These are phyloP conservation scores for Nebria brevicollis DNA, from an alignment of 2,888 invertebrate species.

Conservation along the genomic window DNA sequence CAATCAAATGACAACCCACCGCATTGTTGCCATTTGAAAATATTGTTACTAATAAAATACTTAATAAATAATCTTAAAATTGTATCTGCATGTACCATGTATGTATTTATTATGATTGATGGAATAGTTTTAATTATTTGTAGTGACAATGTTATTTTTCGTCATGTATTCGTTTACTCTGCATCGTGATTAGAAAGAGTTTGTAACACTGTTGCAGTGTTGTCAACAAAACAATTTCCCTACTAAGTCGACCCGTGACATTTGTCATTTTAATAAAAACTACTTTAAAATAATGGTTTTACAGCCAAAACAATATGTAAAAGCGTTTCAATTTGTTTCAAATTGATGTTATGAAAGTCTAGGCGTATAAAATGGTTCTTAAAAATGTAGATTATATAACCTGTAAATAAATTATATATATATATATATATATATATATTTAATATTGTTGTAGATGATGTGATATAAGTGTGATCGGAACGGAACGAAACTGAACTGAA, in stretches of 20 bases:
- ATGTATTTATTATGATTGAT: too few relatives aligned
- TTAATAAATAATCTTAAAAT: too few relatives aligned
- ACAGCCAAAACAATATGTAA: conserved; percentile 12
- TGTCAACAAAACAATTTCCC: not conserved
- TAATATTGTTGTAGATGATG: conserved; percentile 10
- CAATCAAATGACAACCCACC: not conserved
- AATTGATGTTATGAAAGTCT: conserved; percentile 21
- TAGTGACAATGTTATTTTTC: too few relatives aligned
- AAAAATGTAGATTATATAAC: conserved; percentile 32
- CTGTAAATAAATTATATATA: conserved; percentile 21
- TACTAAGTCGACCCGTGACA: conserved; percentile 25
- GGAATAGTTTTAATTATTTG: not conserved
- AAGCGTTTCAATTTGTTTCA: not conserved
- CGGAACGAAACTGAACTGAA: not conserved
- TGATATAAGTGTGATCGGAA: not conserved
- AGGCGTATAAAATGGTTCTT: conserved; percentile 30
- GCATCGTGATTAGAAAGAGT: too few relatives aligned
- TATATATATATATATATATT: too few relatives aligned
- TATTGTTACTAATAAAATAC: not conserved
- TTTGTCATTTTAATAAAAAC: conserved; percentile 32
- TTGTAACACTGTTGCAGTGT: not conserved
- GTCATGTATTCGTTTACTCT: too few relatives aligned
- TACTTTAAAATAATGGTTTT: conserved; percentile 13
- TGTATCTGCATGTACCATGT: too few relatives aligned
- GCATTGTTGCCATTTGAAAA: not conserved